Conservation (phyloP, 2,797 vertebrate species). For the Moxostoma hubbsi region DNA sequence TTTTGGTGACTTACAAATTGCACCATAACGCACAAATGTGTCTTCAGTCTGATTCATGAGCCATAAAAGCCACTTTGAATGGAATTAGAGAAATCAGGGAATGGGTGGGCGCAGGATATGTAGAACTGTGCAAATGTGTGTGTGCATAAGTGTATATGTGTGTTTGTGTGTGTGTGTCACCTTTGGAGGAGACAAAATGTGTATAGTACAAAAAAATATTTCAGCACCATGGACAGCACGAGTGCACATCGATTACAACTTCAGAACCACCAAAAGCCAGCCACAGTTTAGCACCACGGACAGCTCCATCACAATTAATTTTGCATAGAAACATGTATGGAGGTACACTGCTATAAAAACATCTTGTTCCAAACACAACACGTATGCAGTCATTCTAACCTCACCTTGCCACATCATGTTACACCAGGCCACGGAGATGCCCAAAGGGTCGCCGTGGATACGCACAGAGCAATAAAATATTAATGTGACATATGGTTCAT, state of each 20-base stretch:
- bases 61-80: constrained; percentile 60
- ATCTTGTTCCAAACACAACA: neutral
- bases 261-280: no score
- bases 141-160: neutral
- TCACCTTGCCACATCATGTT: constrained; percentile 43
- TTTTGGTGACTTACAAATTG: constrained; percentile 67
- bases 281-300: no score
- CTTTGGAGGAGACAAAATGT: neutral
- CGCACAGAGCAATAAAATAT: constrained; percentile 34
- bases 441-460: constrained; percentile 16
- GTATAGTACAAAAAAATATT: no score
- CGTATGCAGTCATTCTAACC: neutral
- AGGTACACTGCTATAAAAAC: neutral
- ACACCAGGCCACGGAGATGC: constrained; percentile 23
- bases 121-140: neutral
- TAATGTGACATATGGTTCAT: constrained; percentile 47
- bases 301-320: no score
- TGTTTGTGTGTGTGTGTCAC: neutral
- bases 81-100: constrained; percentile 17
- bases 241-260: no score
- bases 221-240: no score
- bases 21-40: constrained; percentile 66
- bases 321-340: neutral
- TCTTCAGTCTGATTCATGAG: constrained; percentile 64
- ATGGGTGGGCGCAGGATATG: neutral